These are phyloP conservation scores for Isichthys henryi DNA, from an alignment of 2,113 vertebrate genomes.

Conservation along the genomic window DNA sequence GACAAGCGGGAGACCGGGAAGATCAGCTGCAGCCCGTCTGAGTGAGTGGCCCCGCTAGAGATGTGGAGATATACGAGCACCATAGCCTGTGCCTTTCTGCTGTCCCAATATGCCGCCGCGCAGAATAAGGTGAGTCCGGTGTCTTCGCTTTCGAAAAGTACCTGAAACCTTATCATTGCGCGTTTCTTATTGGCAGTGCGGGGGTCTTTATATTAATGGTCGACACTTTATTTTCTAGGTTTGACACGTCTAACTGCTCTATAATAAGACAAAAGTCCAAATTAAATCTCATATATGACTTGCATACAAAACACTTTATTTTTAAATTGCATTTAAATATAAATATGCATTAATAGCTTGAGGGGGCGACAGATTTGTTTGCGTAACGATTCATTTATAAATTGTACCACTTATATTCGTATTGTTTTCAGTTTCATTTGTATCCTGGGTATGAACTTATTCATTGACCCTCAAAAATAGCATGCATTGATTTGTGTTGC, in stretches of 20 bases:
- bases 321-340: neutral
- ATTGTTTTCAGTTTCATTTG: neutral
- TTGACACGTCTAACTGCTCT: neutral
- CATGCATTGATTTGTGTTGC: neutral
- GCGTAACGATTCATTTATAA: neutral
- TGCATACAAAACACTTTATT: neutral
- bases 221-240: neutral
- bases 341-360: neutral
- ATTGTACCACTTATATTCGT: neutral
- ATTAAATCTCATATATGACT: neutral
- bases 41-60: neutral
- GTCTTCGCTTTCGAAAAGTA: neutral
- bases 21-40: neutral
- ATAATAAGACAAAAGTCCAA: neutral
- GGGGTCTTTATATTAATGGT: neutral
- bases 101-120: slow-evolving; percentile 44
- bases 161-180: neutral
- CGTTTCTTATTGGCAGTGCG: neutral
- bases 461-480: neutral
- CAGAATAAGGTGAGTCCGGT: slow-evolving; percentile 54
- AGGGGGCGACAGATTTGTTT: neutral
- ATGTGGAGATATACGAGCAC: slow-evolving; percentile 58
- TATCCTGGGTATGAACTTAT: neutral
- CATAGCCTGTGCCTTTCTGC: slow-evolving; percentile 43
- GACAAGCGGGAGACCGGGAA: neutral